These are phyloP conservation scores for Pseudochirops corinnae DNA, from an alignment of 2,797 vertebrate species.

Conservation along the genomic window DNA sequence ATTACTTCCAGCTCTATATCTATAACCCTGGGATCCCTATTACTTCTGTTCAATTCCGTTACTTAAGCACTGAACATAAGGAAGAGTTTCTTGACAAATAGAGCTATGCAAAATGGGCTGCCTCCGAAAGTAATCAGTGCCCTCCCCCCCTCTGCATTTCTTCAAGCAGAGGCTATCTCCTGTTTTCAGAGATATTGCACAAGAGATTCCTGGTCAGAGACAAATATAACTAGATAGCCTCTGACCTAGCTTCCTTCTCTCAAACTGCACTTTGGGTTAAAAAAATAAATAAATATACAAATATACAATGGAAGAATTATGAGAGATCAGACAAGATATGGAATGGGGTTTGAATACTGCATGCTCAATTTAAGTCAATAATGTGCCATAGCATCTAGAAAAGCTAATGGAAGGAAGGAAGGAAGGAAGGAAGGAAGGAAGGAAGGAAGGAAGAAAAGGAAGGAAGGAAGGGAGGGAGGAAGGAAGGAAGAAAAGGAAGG, in stretches of 20 bases:
- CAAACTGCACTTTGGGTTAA: not conserved
- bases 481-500: rapidly evolving
- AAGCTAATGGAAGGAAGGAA: not conserved
- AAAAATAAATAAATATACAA: not conserved
- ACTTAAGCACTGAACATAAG: no score
- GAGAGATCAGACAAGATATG: not conserved
- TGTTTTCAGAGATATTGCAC: not conserved
- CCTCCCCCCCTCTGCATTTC: not conserved
- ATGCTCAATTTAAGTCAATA: not conserved
- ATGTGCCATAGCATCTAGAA: not conserved
- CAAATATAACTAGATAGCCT: not conserved
- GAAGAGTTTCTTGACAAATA: no score
- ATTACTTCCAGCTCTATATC: no score
- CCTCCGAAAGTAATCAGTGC: not conserved
- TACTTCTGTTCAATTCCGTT: no score
- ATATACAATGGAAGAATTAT: not conserved
- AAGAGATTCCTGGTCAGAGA: not conserved
- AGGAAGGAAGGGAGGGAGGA: no score
- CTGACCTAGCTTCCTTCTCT: not conserved
- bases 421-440: no score
- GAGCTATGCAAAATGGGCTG: no score
- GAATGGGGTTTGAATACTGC: not conserved
- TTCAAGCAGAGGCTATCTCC: not conserved
- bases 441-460: not conserved
- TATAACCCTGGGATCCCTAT: no score